Evolutionary conservation across 2,797 vertebrate genomes (phyloP).

Genomic region (Bucorvus abyssinicus): DNA sequence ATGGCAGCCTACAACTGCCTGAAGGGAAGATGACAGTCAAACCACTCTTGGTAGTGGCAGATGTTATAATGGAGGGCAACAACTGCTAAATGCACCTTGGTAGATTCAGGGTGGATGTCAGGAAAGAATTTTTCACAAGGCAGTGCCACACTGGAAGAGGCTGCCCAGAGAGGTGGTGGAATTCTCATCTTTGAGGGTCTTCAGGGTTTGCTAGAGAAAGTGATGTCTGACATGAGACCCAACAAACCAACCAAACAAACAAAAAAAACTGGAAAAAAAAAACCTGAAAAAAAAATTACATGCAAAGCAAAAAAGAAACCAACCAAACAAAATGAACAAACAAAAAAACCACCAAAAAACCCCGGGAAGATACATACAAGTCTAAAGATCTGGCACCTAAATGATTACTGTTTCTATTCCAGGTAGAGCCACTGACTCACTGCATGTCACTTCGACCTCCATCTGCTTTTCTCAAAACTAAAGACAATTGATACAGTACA

Average conservation of each 20-base stretch:
- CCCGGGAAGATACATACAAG: fast-evolving
- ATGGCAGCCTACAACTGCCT: neutral
- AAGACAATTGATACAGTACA: neutral
- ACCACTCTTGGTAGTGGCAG: neutral
- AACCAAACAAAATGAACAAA: neutral
- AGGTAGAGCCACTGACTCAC: neutral
- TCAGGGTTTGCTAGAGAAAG: neutral
- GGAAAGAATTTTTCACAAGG: neutral
- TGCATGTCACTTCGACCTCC: neutral
- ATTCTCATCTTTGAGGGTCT: neutral
- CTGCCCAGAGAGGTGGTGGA: neutral
- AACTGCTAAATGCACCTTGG: neutral
- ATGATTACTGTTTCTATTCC: neutral
- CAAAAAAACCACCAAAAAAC: neutral
- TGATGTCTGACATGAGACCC: neutral
- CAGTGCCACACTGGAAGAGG: neutral
- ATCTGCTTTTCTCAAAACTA: neutral
- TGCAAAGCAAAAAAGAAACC: neutral
- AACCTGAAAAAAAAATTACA: neutral
- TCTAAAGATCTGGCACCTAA: neutral
- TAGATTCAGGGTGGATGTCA: neutral
- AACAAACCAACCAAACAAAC: too few relatives aligned
- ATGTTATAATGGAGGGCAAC: neutral
- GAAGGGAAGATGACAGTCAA: neutral
- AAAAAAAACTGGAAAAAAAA: too few relatives aligned